phyloP scores from a whole-genome alignment of 1,140 invertebrate species.

The Orius insidiosus region DNA sequence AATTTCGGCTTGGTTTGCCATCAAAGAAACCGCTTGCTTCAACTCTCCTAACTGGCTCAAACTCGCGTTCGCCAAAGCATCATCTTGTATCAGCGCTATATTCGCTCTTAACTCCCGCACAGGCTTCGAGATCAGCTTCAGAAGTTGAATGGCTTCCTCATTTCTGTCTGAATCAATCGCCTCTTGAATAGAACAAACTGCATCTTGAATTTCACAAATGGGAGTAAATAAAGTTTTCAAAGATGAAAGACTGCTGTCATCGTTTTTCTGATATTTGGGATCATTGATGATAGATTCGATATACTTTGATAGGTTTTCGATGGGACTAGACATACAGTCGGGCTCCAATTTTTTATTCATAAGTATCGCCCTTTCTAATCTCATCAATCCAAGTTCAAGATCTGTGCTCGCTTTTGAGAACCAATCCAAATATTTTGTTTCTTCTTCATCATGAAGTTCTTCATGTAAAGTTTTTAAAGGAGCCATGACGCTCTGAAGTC shows the following conservation, averaged over 20 bases:
- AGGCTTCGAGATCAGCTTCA: slow-evolving; percentile 25
- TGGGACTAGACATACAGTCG: slow-evolving; percentile 4
- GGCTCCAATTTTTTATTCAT: background rate
- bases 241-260: slow-evolving; percentile 17
- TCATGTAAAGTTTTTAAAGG: slow-evolving; percentile 13
- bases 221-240: slow-evolving; percentile 27
- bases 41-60: slow-evolving; percentile 11
- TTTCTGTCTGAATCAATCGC: slow-evolving; percentile 23
- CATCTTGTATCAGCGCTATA: slow-evolving; percentile 22
- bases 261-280: background rate
- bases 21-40: slow-evolving; percentile 11
- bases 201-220: slow-evolving; percentile 29
- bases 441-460: slow-evolving; percentile 8
- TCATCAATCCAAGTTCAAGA: slow-evolving; percentile 19
- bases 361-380: slow-evolving; percentile 14
- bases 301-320: slow-evolving; percentile 8
- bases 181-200: slow-evolving; percentile 26
- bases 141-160: slow-evolving; percentile 17
- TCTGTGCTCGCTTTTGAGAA: slow-evolving; percentile 17
- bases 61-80: slow-evolving; percentile 18
- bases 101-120: slow-evolving; percentile 23
- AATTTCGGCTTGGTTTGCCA: background rate
- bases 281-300: slow-evolving; percentile 10
- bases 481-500: slow-evolving; percentile 1
- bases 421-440: slow-evolving; percentile 14